Base-by-base conservation (phyloP, 2,797 vertebrate species). In the Carcharodon carcharias region DNA sequence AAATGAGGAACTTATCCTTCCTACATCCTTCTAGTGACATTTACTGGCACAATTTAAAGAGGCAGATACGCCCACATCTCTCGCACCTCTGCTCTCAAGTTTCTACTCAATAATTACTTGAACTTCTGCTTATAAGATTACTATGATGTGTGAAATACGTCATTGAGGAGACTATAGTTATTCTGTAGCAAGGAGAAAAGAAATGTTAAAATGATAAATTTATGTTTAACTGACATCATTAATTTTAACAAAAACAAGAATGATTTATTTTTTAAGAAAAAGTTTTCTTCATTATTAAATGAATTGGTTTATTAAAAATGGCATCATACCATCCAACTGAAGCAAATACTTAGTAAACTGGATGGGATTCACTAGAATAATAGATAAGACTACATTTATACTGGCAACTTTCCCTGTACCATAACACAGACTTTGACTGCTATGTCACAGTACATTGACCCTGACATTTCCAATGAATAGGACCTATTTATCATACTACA, bases 301-400 rank as follows among this genome's bases (percentile, higher is more conserved):
- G 2, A 31, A 50, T 69, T 95, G 26, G 45, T 31, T 54, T 28
- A 14, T 95, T 16, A 71, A 67, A 95, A 95, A 58, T 77, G 94
- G 50, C 28, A 56, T n/a, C 50, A 9, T 58, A n/a, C 31, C 69
- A 58, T 95, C 45, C 94, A 31, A 77, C 94, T 95, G 71, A n/a
- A 77, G 54, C 94, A 95, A 95, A 95, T 77, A 95, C 94, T 95
- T 71, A 35, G 94, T 95, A 95, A 73, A 95, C 73, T 95, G 69
- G 77, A 95, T 77, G 94, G 69, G 50, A 95, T 95, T 95, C 94
- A 95, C 50, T 7, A 77, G 94, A 95, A 77, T 71, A 56, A 95
- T 95, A 77, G 94, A 95, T 95, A 95, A 95, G 50, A 58, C 45
- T 61, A 77, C 54, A 58, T 95, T 73, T 73, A 56, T 95, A 95